phyloP scores from a whole-genome alignment of 2,888 invertebrate species.

The Parnassius apollo region DNA sequence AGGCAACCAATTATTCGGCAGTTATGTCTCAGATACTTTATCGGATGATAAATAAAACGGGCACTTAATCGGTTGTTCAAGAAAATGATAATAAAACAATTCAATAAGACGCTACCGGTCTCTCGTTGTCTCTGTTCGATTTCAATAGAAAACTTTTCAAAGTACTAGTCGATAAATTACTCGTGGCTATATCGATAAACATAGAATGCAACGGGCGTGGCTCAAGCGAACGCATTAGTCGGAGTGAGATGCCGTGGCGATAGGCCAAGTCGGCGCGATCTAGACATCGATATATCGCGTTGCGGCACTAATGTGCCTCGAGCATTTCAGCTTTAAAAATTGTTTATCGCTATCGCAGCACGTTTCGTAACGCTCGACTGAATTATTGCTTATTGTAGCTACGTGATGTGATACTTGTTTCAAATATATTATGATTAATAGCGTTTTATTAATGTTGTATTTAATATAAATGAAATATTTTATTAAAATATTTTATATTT shows the following conservation, averaged over 20 bases:
- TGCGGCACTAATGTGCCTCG: conserved; percentile 39
- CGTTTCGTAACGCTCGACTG: conserved; percentile 5
- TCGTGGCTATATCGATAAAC: conserved; percentile 25
- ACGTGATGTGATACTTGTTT: not conserved
- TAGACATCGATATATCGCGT: conserved; percentile 43
- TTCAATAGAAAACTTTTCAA: conserved; percentile 25
- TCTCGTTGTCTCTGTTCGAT: not conserved
- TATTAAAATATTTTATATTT: too few species aligned
- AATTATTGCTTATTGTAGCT: conserved; percentile 11
- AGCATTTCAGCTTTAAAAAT: conserved; percentile 16
- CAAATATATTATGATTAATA: not conserved
- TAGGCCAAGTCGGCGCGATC: conserved; percentile 42
- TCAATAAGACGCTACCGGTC: not conserved
- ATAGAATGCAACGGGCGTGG: conserved; percentile 18
- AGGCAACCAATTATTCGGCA: too few species aligned
- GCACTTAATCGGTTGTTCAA: too few species aligned
- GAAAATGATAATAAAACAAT: too few species aligned
- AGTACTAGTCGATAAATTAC: conserved; percentile 18
- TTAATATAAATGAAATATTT: too few species aligned
- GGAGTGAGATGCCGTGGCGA: conserved; percentile 43
- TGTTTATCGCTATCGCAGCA: conserved; percentile 8
- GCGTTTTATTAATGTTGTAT: too few species aligned
- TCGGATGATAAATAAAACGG: too few species aligned
- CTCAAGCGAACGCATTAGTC: conserved; percentile 25
- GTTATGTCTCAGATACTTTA: too few species aligned